Evolutionary conservation across 2,113 vertebrate genomes (phyloP), one percentile per base, ranked within the genome.

Genomic region (Spea multiplicata): DNA sequence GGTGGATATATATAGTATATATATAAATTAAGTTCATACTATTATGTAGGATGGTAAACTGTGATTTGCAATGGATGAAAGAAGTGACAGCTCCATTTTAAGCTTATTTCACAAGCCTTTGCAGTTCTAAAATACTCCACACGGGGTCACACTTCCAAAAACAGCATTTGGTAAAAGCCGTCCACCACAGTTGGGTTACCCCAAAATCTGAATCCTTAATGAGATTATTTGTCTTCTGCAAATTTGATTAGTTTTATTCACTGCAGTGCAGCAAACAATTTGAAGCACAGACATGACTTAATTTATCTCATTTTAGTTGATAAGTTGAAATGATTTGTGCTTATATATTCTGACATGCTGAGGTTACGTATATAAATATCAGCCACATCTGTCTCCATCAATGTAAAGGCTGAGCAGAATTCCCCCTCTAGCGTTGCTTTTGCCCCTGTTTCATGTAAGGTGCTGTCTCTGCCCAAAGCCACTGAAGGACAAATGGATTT

Each of bases 401-500:
- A 68, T 30, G 10, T 67, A 45, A 12, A 48, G 16, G 50, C 52
- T 80, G 68, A 74, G 66, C 48, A 46, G 45, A 68, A n/a, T 49
- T 8, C 61, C 76, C 68, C 44, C 47, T 17, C 57, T 44, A 30
- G 9, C 13, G 71, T 50, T 59, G 64, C 12, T 12, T 44, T 30
- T 78, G 6, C 55, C 44, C 68, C 9, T 9, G 10, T 46, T 61
- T 44, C 65, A 80, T 80, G 71, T 80, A 57, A 49, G 48, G 71
- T 64, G 47, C 71, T 44, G 66, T 50, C 65, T 13, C 13, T 61
- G 71, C 78, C 78, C 45, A 46, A 45, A 71, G 30, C 71, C 78
- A 57, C 30, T 13, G 44, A 16, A 74, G 71, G 78, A 80, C 62
- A 80, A 80, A 80, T 80, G 71, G 78, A 45, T 74, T 74, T 80